A percentile compares a stretch with the other conserved stretches of the same genome.
These are phyloP conservation scores for Erynnis tages DNA, from an alignment of 2,888 invertebrate genomes.

Conservation along the genomic window DNA sequence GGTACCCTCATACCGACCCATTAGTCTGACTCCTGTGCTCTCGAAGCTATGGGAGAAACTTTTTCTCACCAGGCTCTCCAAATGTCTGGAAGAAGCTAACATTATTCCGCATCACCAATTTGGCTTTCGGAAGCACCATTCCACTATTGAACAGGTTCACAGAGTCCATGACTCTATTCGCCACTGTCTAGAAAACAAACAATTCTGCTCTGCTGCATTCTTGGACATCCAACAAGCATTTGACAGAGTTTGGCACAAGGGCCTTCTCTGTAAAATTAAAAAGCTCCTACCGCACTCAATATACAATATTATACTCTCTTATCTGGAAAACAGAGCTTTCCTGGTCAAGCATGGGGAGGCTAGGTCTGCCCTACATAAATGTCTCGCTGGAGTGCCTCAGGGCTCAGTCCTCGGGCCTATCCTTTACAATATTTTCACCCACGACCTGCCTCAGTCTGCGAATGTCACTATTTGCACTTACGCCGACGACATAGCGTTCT, in stretches of 20 bases:
- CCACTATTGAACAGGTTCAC: conserved; percentile 4
- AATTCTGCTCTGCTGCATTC: conserved; percentile 25
- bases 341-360: neutral
- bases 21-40: conserved; percentile 27
- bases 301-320: conserved; percentile 13
- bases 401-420: conserved; percentile 15
- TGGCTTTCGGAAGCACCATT: conserved; percentile 7
- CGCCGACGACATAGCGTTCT: conserved; percentile 5
- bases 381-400: conserved; percentile 3
- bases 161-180: neutral
- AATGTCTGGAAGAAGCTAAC: neutral
- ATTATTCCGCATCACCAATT: conserved; percentile 10
- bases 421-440: conserved; percentile 10
- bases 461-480: conserved; percentile 4
- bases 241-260: conserved; percentile 28
- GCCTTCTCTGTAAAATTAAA: conserved; percentile 19
- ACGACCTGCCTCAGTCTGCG: neutral
- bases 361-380: neutral
- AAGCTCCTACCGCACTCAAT: neutral
- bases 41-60: neutral
- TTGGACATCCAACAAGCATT: conserved; percentile 27
- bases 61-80: neutral
- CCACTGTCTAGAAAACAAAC: conserved; percentile 7
- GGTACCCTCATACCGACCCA: conserved; percentile 33
- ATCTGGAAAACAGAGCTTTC: conserved; percentile 1